Percentiles rank a stretch among this genome's conserved stretches.
phyloP scores from a whole-genome alignment of 2,888 invertebrate genomes.

The Lithophane socia region DNA sequence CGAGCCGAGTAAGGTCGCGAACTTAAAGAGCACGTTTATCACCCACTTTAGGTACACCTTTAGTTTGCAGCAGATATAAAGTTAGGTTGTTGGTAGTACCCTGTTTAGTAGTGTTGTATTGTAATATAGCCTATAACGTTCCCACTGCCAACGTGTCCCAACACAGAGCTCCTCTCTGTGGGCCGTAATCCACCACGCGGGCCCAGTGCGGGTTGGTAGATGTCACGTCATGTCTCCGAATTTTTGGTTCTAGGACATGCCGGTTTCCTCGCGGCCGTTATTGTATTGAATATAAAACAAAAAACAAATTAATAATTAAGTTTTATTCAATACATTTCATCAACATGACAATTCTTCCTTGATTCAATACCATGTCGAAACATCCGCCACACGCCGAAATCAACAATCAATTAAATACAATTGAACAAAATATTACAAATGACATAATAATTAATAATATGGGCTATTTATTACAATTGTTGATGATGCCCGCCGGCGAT shows the following conservation, averaged over 20 bases:
- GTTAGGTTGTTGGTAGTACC: not conserved
- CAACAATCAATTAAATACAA: constrained; percentile 40
- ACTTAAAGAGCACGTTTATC: too few relatives aligned
- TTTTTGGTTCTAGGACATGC: too few relatives aligned
- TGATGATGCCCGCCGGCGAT: constrained; percentile 45
- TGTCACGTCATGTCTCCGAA: too few relatives aligned
- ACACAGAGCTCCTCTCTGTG: too few relatives aligned
- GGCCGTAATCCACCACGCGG: too few relatives aligned
- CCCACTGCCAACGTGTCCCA: too few relatives aligned
- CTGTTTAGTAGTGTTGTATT: not conserved
- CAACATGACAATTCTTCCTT: constrained; percentile 71
- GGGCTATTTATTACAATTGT: constrained; percentile 49
- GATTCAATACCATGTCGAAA: constrained; percentile 53
- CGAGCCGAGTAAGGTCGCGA: too few relatives aligned
- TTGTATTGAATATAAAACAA: constrained; percentile 43
- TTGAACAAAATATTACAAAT: constrained; percentile 49
- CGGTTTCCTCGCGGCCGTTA: too few relatives aligned
- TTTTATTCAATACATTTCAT: constrained; percentile 79
- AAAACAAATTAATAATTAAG: constrained; percentile 70
- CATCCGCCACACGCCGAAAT: constrained; percentile 44
- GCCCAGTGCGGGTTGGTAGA: too few relatives aligned
- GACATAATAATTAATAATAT: constrained; percentile 40
- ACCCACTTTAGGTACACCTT: too few relatives aligned
- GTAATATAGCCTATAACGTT: not conserved
- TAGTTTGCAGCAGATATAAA: not conserved